A percentile compares a stretch with the other conserved stretches of the same genome.
phyloP scores from a whole-genome alignment of 2,888 invertebrate species.

The Teinopalpus imperialis region DNA sequence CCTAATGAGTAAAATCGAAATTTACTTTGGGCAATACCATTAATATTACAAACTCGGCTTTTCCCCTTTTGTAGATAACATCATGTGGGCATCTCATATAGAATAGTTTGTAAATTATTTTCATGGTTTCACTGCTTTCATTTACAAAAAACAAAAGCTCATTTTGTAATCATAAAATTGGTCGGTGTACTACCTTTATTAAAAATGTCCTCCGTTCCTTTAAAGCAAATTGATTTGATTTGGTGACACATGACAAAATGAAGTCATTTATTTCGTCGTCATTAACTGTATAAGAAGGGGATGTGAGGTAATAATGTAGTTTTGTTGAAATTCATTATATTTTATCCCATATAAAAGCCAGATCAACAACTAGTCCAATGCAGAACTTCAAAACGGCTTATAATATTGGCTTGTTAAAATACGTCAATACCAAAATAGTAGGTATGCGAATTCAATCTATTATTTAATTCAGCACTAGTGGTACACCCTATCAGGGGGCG shows the following conservation, averaged over 20 bases:
- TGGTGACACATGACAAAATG: too few relatives aligned
- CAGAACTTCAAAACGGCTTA: too few relatives aligned
- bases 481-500: conserved; percentile 42
- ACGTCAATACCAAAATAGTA: conserved; percentile 39
- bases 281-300: too few relatives aligned
- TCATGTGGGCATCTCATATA: conserved; percentile 37
- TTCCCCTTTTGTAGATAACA: conserved; percentile 52
- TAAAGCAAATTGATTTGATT: too few relatives aligned
- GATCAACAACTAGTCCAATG: too few relatives aligned
- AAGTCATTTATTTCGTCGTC: too few relatives aligned
- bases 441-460: conserved; percentile 55
- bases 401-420: too few relatives aligned
- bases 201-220: too few relatives aligned
- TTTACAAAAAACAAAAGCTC: conserved; percentile 14
- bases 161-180: conserved; percentile 9
- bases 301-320: too few relatives aligned
- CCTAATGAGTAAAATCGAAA: conserved; percentile 79
- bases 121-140: conserved; percentile 31
- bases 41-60: conserved; percentile 65
- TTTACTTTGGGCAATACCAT: conserved; percentile 75
- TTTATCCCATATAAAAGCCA: too few relatives aligned
- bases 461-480: conserved; percentile 55
- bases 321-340: too few relatives aligned
- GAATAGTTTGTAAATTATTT: conserved; percentile 42
- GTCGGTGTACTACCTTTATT: too few relatives aligned